A percentile compares a stretch with the other conserved stretches of the same genome.
phyloP scores from a whole-genome alignment of 1,140 invertebrate genomes.

The Drosophila kurseongensis region DNA sequence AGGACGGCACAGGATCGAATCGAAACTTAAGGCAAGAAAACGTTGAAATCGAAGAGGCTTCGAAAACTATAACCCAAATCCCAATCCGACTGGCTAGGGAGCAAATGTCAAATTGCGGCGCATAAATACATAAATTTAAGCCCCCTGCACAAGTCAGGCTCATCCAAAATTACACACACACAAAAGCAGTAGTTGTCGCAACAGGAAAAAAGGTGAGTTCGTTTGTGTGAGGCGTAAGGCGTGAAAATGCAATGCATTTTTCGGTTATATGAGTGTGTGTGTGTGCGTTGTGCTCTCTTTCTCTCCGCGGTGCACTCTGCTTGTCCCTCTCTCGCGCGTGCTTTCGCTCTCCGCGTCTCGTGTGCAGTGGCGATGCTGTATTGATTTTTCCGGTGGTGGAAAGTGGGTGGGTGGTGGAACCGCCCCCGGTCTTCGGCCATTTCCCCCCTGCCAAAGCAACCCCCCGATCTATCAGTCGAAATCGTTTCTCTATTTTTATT shows the following conservation, averaged over 20 bases:
- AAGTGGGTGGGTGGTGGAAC: slow-evolving; percentile 25
- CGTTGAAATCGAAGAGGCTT: slow-evolving; percentile 27
- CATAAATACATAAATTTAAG: slow-evolving; percentile 39
- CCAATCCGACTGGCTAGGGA: slow-evolving; percentile 4
- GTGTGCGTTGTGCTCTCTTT: slow-evolving; percentile 15
- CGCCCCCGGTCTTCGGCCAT: slow-evolving; percentile 4
- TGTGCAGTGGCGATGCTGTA: slow-evolving; percentile 75
- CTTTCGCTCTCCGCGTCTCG: slow-evolving; percentile 35
- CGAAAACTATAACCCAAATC: neutral
- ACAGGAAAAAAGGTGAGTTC: slow-evolving; percentile 38
- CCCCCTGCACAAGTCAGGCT: slow-evolving; percentile 21
- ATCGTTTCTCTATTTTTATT: slow-evolving; percentile 35
- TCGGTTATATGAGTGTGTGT: slow-evolving; percentile 4
- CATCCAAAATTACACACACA: slow-evolving; percentile 17
- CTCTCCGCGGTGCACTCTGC: slow-evolving; percentile 12
- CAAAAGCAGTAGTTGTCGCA: slow-evolving; percentile 14
- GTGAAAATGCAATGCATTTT: slow-evolving; percentile 43
- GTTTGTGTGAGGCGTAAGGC: slow-evolving; percentile 9
- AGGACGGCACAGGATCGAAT: slow-evolving; percentile 9
- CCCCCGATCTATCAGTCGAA: slow-evolving; percentile 2
- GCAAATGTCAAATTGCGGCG: slow-evolving; percentile 34
- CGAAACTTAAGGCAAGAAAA: slow-evolving; percentile 23
- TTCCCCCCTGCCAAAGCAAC: neutral
- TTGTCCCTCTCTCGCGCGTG: slow-evolving; percentile 22
- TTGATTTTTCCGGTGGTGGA: slow-evolving; percentile 67